phyloP scores from a whole-genome alignment of 2,797 vertebrate genomes.

The Siniperca scherzeri region DNA sequence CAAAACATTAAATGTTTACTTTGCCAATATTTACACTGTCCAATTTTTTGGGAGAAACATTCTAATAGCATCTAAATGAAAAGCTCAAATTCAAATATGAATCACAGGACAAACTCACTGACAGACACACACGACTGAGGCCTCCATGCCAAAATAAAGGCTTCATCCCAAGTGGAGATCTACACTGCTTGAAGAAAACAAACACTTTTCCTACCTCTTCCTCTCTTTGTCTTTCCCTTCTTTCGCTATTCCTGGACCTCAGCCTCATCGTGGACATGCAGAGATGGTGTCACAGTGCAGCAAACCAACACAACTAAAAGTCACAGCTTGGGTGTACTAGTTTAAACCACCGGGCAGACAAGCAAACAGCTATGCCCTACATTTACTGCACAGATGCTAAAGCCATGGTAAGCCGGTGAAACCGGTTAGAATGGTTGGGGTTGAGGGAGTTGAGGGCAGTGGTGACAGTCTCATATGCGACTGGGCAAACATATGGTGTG shows the following conservation, averaged over 20 bases:
- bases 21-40: background rate
- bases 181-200: background rate
- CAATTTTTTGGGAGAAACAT: slow-evolving; percentile 18
- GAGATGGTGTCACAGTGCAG: slow-evolving; percentile 40
- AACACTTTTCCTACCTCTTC: slow-evolving; percentile 61
- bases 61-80: slow-evolving; percentile 17
- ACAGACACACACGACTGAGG: background rate
- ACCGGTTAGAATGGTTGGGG: slow-evolving; percentile 68
- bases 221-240: slow-evolving; percentile 52
- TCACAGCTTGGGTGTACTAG: slow-evolving; percentile 38
- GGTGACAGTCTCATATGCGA: slow-evolving; percentile 39
- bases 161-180: background rate
- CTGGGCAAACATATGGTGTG: slow-evolving; percentile 74
- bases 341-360: slow-evolving; percentile 67
- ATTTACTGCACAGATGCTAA: slow-evolving; percentile 82
- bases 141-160: slow-evolving; percentile 12
- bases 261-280: slow-evolving; percentile 63
- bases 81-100: slow-evolving; percentile 23
- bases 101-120: slow-evolving; percentile 2
- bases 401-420: slow-evolving; percentile 81
- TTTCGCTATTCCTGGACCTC: slow-evolving; percentile 54
- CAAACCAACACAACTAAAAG: slow-evolving; percentile 53
- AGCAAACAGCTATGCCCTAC: slow-evolving; percentile 73
- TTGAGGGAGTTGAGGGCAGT: slow-evolving; percentile 49
- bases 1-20: slow-evolving; percentile 11